Base-by-base conservation (phyloP, 2,888 invertebrate genomes). In the Heliconius ismenius region DNA sequence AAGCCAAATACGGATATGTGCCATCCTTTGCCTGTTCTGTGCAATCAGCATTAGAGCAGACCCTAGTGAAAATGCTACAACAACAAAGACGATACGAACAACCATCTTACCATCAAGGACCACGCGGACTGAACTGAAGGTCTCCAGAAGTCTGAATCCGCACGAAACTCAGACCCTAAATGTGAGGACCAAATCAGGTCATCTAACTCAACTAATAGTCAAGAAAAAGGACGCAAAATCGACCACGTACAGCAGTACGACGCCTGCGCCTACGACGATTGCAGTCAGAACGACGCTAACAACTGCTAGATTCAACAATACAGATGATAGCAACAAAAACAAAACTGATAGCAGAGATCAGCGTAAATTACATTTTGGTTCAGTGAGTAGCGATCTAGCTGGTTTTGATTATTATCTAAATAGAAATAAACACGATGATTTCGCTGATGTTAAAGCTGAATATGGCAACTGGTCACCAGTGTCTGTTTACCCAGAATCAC, bases 141-240 rank as follows among this genome's bases (percentile, higher is more conserved):
- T 97, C 28, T 96, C 97, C 3, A 94, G 97, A 79, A 97, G 97
- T 86, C 93, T 97, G 24, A 95, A 97, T 87, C 97, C 97, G 1
- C 96, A 96, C 36, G 95, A 96, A 80, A 97, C 96, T 69, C 96
- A 97, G 86, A 97, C 97, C 58, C 90, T 97, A 64, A 96, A 96
- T 84, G 97, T 98, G 0, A 95, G 96, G 83, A 97, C 97, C 0
- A 96, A 96, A 85, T 95, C 96, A 32, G 98, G 98, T 3, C 96
- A 96, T 78, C 91, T 97, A 36, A 97, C 97, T 0, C 97, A 97
- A 82, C 91, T 98, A 18, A 96, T 97, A 65, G 96, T 97, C 9
- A 97, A 97, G 88, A 95, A 96, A 84, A 95, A 96, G 79, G 96
- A 96, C 76, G 91, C 92, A 7, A 96, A 96, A 84, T 90, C 95